phyloP scores from a whole-genome alignment of 2,888 invertebrate species.

The Spicauda simplicius region DNA sequence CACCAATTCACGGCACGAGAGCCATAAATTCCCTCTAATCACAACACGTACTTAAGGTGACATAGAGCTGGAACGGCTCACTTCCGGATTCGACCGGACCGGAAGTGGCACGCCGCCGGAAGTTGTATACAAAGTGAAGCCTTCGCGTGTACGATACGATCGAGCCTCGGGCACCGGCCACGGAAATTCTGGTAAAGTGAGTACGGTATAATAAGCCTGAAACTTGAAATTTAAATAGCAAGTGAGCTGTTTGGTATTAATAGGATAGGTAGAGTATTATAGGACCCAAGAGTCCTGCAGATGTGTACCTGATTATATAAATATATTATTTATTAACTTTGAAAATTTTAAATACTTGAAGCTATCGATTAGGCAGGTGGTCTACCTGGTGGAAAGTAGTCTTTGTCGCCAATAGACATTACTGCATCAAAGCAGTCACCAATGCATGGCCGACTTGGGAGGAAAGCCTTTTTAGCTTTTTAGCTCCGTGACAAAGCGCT shows the following conservation, averaged over 20 bases:
- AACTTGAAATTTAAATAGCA: conserved; percentile 26
- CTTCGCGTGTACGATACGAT: conserved; percentile 67
- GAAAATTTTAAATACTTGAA: too few species aligned
- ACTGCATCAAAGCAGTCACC: too few species aligned
- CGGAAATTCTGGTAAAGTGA: conserved; percentile 34
- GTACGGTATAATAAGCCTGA: conserved; percentile 26
- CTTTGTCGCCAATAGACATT: too few species aligned
- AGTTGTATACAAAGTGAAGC: conserved; percentile 82
- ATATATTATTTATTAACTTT: too few species aligned
- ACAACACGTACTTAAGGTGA: conserved; percentile 79
- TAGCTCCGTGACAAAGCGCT: too few species aligned
- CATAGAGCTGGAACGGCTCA: conserved; percentile 71
- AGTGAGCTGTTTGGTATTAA: background rate
- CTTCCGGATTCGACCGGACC: conserved; percentile 71
- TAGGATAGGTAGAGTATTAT: background rate
- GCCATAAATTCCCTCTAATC: conserved; percentile 72
- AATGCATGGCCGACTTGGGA: too few species aligned
- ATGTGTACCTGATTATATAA: too few species aligned
- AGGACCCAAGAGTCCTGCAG: too few species aligned
- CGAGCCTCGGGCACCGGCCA: conserved; percentile 20
- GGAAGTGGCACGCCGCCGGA: conserved; percentile 66
- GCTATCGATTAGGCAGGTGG: too few species aligned
- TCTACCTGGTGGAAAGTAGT: too few species aligned
- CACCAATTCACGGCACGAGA: conserved; percentile 55
- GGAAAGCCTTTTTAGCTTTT: too few species aligned